Evolutionary conservation across 2,113 vertebrate species (phyloP), one percentile per base, ranked within the genome.

Genomic region (Cavia aperea): DNA sequence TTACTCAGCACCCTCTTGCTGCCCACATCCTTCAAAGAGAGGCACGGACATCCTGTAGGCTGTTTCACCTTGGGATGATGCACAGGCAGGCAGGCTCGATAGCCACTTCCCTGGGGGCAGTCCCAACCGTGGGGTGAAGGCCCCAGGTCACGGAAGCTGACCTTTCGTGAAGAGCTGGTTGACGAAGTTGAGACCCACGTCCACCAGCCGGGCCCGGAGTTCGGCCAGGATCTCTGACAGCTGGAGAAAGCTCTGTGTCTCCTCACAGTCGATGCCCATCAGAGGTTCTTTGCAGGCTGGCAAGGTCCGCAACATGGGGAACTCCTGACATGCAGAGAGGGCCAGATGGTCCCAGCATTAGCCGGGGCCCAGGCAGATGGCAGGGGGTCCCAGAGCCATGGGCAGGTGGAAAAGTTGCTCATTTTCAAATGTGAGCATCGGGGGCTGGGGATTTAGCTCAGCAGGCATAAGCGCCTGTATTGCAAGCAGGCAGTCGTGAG

Each of bases 91-190:
- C 62, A 62, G 51, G n/a, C 43, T 54, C 58, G 77, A 23, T 65
- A 54, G 39, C 39, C 86, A 43, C 39, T 13, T 21, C 72, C 81
- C 56, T 4, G 7, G 16, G 88, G 43, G 31, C 39, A 3, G 51
- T 16, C 60, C 77, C 58, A 56, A 39, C 54, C 66, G 65, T 23
- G 13, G 36, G 58, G 72, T 0, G 18, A 36, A 43, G 88, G 36
- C 33, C 56, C 89, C 49, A 10, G 87, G 79, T 56, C n/a, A 2
- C 13, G 15, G 63, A 63, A 24, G 84, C 97, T 96, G 36, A 95
- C 96, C 93, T 86, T 94, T 96, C 81, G 91, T 78, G 70, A 93
- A 84, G 33, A 93, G 93, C 94, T 97, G 94, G 87, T 91, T 96
- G 86, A 94, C 66, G 63, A 95, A 46, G 3, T 36, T 93, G 91